These are phyloP conservation scores for Pseudopodoces humilis DNA, from an alignment of 2,113 vertebrate species.

Conservation along the genomic window DNA sequence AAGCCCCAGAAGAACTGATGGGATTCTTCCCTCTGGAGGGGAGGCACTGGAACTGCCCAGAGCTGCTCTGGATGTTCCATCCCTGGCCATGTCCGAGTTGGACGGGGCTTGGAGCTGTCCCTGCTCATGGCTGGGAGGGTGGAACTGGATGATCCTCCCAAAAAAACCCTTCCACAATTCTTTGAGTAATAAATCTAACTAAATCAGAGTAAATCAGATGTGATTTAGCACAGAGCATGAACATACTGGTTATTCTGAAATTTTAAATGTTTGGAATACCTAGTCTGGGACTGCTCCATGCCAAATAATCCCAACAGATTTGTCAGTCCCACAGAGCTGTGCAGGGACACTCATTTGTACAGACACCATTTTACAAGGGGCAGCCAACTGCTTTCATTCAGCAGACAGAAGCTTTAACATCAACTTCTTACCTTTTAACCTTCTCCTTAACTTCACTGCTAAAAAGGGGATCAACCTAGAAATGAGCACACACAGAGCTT, in stretches of 20 bases:
- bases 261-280: not conserved
- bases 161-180: accelerated
- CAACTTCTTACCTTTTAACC: conserved; percentile 78
- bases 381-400: not conserved
- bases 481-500: not conserved
- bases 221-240: not conserved
- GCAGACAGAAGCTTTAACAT: not conserved
- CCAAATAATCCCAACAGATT: not conserved
- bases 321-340: not conserved
- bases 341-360: accelerated
- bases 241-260: not conserved
- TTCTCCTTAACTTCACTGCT: conserved; percentile 80
- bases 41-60: not conserved
- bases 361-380: not conserved
- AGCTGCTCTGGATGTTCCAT: accelerated
- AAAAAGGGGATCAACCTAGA: conserved; percentile 85
- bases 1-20: not conserved
- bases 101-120: not conserved
- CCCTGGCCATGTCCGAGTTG: accelerated
- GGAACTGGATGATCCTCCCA: not conserved
- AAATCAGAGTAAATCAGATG: not conserved
- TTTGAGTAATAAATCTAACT: accelerated
- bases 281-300: not conserved
- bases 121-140: not conserved
- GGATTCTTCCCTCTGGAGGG: not conserved